A percentile compares a stretch with the other conserved stretches of the same genome.
These are phyloP conservation scores for Endotricha flammealis DNA, from an alignment of 2,888 invertebrate species.

Conservation along the genomic window DNA sequence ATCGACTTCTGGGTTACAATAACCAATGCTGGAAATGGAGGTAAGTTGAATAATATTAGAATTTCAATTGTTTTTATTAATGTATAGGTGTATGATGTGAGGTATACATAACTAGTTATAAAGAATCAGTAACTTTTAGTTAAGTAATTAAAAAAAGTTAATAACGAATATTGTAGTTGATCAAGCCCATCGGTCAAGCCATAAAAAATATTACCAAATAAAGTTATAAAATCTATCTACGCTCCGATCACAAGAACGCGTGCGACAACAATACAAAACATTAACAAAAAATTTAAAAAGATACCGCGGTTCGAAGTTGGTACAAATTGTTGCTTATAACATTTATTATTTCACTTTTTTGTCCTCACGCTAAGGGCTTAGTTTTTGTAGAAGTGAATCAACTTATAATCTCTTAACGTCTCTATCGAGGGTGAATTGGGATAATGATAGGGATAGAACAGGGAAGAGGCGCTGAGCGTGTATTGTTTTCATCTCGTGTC, in stretches of 20 bases:
- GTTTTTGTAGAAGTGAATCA: conserved; percentile 28
- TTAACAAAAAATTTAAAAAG: conserved; percentile 16
- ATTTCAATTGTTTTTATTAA: too few species aligned
- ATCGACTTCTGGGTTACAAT: conserved; percentile 98
- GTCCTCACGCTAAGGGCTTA: conserved; percentile 18
- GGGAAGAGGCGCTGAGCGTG: conserved; percentile 21
- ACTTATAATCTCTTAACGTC: conserved; percentile 40
- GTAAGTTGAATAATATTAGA: conserved; percentile 72
- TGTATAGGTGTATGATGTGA: too few species aligned
- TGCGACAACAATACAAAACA: conserved; percentile 12
- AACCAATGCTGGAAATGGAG: conserved; percentile 92
- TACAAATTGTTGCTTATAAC: conserved; percentile 28
- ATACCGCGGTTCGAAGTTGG: conserved; percentile 16
- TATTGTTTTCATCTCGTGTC: conserved; percentile 8
- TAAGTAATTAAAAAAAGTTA: neutral
- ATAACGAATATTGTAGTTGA: neutral
- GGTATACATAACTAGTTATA: too few species aligned
- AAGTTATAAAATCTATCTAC: neutral
- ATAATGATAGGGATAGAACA: conserved; percentile 46
- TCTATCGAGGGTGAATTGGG: conserved; percentile 54
- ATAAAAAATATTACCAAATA: neutral
- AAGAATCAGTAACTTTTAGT: too few species aligned
- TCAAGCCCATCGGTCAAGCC: neutral
- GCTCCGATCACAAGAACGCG: conserved; percentile 13
- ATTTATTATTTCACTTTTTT: conserved; percentile 26